Conservation (phyloP, 2,797 vertebrate species). For the Enteromius unitaeniatus region DNA sequence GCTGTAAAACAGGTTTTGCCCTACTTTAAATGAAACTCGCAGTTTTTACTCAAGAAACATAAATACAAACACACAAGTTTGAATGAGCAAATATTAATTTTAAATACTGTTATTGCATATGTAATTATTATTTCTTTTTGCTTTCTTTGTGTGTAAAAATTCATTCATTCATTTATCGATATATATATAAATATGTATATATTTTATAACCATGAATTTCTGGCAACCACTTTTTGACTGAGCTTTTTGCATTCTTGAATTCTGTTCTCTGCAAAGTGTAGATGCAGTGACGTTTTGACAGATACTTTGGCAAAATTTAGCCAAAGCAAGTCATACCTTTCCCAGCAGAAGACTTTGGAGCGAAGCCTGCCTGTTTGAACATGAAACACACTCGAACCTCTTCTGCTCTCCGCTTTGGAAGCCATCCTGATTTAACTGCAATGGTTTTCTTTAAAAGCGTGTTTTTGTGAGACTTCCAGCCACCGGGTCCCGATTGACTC, state of each 20-base stretch:
- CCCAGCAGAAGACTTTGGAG: background rate
- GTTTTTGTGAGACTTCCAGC: slow-evolving; percentile 76
- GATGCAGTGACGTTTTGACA: background rate
- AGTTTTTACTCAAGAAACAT: background rate
- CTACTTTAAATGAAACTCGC: background rate
- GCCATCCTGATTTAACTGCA: slow-evolving; percentile 71
- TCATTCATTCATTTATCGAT: no score
- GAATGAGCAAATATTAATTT: background rate
- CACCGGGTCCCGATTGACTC: slow-evolving; percentile 69
- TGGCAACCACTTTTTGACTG: background rate
- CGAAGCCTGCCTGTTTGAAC: background rate
- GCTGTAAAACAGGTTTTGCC: background rate
- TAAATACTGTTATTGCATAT: background rate
- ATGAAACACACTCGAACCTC: background rate
- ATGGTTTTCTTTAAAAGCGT: slow-evolving; percentile 73
- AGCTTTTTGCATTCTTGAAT: background rate
- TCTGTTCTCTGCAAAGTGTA: no score
- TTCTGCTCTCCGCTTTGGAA: slow-evolving; percentile 20
- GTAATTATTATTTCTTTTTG: background rate
- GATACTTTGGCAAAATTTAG: background rate
- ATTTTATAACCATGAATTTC: background rate
- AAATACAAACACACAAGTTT: background rate
- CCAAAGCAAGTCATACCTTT: background rate
- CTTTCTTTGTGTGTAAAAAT: background rate
- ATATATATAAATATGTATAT: no score